Base-by-base conservation (phyloP, 2,888 invertebrate genomes). In the Himalopsyche kuldschensis region DNA sequence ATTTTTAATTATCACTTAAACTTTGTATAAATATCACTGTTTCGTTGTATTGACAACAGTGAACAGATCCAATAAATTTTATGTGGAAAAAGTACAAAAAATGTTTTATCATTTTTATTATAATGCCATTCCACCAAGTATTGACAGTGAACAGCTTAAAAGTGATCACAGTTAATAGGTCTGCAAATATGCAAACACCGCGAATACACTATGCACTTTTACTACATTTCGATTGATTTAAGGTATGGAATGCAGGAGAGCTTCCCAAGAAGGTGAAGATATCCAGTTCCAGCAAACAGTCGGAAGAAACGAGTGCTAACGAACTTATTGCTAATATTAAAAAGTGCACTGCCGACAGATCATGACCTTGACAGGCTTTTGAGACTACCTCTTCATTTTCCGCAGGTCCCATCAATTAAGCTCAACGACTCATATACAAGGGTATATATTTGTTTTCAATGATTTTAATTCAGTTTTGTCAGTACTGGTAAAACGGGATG, bases 371-470 rank as follows among this genome's bases (percentile, higher is more conserved):
- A 94, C 15, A 89, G 91, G 86, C 91, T 94, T 89, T 93, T 93
- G 88, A 84, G 88, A 78, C 89, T 94, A 86, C 94, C 94, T 35
- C 87, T 88, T 82, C 90, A 92, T 48, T 92, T 91, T 55, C 91
- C 92, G 17, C 89, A 90, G 8, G 91, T 89, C 88, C 91, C 89
- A 87, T 90, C 89, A 85, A 90, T 94, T 80, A 87, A 88, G 79
- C 92, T 95, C 86, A 94, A 95, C 88, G 93, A 93, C 87, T 92
- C 93, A 6, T 91, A 95, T 86, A 92, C 93, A 85, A 91, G 90
- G 41, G 91, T 91, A 41, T 87, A 88, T 63, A 15, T 48, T 48
- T 4, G 3, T 27, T 79, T 27, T 46, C 85, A 79, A 80, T 85
- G 47, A 63, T 78, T 79, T 69, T 80, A 82, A 79, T 80, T 82